Conservation (phyloP, 2,113 vertebrate species). For the Indicator maculatus region DNA sequence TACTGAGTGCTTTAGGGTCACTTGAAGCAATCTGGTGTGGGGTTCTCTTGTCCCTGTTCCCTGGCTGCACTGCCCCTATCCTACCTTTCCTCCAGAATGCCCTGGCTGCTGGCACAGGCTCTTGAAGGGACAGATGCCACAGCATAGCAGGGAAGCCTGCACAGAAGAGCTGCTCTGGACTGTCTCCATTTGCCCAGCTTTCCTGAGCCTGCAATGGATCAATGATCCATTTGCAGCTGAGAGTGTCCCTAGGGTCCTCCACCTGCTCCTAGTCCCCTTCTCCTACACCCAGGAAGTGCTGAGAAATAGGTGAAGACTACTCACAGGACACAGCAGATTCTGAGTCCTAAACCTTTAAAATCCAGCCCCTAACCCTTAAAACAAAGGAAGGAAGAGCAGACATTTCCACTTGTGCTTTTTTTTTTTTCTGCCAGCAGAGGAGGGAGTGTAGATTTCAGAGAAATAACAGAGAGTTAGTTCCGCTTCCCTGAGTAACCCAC, state of each 20-base stretch:
- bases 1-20: neutral
- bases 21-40: neutral
- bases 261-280: neutral
- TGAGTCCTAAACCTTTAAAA: neutral
- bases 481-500: slow-evolving; percentile 34
- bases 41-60: neutral
- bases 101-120: neutral
- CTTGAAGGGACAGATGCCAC: neutral
- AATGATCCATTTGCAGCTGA: neutral
- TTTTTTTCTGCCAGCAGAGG: neutral
- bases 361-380: neutral
- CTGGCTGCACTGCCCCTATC: neutral
- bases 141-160: neutral
- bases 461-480: slow-evolving; percentile 44
- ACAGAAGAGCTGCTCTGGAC: neutral
- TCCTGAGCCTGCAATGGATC: neutral
- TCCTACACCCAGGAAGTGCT: neutral
- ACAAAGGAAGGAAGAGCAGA: neutral
- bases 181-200: neutral
- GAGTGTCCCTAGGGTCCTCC: neutral
- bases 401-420: neutral
- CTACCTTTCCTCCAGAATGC: neutral
- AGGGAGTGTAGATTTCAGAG: neutral
- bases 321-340: accelerated
- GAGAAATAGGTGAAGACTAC: neutral